Conservation (phyloP, 2,113 vertebrate species). For the Hemibagrus wyckioides region DNA sequence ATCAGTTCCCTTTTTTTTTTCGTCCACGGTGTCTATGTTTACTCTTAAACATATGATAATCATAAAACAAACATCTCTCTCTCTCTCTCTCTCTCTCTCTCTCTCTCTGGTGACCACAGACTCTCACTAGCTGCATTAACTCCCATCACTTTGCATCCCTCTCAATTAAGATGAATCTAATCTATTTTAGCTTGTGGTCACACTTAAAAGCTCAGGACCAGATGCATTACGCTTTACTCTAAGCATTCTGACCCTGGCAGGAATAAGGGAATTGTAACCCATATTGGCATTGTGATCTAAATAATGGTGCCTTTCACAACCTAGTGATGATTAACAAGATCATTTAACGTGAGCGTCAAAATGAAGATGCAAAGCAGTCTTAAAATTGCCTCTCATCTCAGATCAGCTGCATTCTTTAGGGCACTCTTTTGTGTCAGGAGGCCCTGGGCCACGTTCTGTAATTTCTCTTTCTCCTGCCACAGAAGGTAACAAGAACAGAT, state of each 20-base stretch:
- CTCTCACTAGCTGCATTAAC: constrained; percentile 26
- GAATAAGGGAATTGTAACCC: not conserved
- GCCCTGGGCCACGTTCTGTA: constrained; percentile 46
- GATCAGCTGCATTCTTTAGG: constrained; percentile 17
- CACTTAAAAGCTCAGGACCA: constrained; percentile 9
- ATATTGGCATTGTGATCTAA: constrained; percentile 10
- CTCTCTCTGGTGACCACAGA: constrained; percentile 33
- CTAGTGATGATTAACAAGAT: not conserved
- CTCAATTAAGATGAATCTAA: constrained; percentile 14
- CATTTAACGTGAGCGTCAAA: not conserved
- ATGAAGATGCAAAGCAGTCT: not conserved
- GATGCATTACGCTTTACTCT: not conserved
- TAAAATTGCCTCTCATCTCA: not conserved
- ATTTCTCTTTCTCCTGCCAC: constrained; percentile 67
- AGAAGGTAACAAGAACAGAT: constrained; percentile 74
- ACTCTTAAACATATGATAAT: constrained; percentile 25
- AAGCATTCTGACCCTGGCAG: not conserved
- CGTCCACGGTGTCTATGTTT: constrained; percentile 16
- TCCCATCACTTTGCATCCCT: constrained; percentile 15
- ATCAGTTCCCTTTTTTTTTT: not conserved
- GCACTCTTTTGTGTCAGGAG: constrained; percentile 46
- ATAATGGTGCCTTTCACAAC: not conserved
- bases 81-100: constrained; percentile 4
- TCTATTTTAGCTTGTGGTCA: constrained; percentile 35
- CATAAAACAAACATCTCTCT: constrained; percentile 30